phyloP scores from a whole-genome alignment of 2,888 invertebrate genomes.

The Meta bourneti region DNA sequence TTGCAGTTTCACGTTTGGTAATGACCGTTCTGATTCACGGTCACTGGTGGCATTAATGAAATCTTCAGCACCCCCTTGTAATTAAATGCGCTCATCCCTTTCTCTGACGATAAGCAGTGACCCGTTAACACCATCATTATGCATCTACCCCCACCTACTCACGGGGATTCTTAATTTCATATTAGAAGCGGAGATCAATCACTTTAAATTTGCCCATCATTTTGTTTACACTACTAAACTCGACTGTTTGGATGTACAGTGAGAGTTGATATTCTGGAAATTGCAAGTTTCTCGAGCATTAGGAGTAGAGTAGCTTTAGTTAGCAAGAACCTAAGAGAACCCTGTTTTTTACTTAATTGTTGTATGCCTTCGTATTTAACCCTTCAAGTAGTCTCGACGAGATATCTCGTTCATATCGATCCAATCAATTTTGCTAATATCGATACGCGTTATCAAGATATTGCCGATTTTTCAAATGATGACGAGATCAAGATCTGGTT shows the following conservation, averaged over 20 bases:
- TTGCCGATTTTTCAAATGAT: too few relatives aligned
- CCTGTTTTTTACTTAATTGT: too few relatives aligned
- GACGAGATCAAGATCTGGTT: too few relatives aligned
- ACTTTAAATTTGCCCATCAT: conserved; percentile 36
- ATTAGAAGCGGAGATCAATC: conserved; percentile 60
- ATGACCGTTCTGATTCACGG: conserved; percentile 65
- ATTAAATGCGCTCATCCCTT: conserved; percentile 68
- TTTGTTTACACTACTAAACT: not conserved
- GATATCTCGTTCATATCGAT: too few relatives aligned
- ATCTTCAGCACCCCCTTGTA: conserved; percentile 63
- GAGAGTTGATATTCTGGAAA: not conserved
- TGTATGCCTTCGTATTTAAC: too few relatives aligned
- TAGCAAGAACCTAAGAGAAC: too few relatives aligned
- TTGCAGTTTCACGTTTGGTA: conserved; percentile 65
- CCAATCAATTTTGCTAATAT: too few relatives aligned
- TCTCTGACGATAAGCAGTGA: conserved; percentile 56
- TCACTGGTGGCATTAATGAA: conserved; percentile 68
- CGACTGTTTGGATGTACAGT: not conserved
- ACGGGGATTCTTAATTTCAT: conserved; percentile 67
- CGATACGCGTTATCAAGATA: too few relatives aligned
- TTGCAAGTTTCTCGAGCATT: not conserved
- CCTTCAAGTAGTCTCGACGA: too few relatives aligned
- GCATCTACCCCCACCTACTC: not conserved
- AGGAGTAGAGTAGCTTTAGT: too few relatives aligned
- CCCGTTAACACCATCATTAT: conserved; percentile 70